Conservation (phyloP, 2,797 vertebrate species). For the Myotis planiceps region DNA sequence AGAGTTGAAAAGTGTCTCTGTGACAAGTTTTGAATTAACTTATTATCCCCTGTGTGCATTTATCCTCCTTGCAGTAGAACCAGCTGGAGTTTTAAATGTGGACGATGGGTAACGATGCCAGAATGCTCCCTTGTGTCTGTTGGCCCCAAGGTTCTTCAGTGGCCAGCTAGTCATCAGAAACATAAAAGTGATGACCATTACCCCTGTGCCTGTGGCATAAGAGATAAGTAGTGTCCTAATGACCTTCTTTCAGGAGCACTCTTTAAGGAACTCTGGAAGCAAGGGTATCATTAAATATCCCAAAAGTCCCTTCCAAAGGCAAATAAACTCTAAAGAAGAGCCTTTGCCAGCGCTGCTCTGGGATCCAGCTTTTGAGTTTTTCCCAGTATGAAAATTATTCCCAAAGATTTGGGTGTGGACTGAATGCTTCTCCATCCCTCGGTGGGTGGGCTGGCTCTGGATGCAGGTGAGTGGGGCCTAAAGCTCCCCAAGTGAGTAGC, state of each 20-base stretch:
- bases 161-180: neutral
- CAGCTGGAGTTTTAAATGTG: conserved; percentile 27
- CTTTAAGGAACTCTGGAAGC: neutral
- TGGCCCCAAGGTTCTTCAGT: neutral
- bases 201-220: neutral
- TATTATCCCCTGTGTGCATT: neutral
- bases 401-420: neutral
- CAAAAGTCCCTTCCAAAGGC: neutral
- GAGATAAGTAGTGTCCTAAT: neutral
- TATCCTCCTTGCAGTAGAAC: neutral
- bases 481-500: neutral
- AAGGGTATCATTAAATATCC: neutral
- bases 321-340: neutral
- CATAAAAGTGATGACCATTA: neutral
- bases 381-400: neutral
- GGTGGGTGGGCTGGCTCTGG: neutral
- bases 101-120: neutral
- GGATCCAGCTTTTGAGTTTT: neutral
- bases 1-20: neutral
- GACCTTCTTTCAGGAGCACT: neutral
- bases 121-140: conserved; percentile 33
- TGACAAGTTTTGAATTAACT: neutral
- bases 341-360: neutral
- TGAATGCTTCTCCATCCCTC: neutral
- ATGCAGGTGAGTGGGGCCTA: neutral